Base-by-base conservation (phyloP, 2,797 vertebrate species). In the Urosaurus nigricauda region DNA sequence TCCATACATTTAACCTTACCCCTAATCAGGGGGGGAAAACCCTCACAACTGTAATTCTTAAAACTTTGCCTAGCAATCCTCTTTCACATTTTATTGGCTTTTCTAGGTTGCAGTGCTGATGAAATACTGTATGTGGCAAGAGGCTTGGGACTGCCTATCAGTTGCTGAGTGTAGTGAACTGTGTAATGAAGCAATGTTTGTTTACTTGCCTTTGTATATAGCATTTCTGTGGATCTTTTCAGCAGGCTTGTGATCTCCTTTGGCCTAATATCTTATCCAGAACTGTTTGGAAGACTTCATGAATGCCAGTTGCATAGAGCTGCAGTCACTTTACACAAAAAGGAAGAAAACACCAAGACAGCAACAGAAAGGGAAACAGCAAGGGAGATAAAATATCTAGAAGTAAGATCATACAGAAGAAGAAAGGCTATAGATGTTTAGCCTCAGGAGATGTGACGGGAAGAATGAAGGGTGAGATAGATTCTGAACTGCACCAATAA, bases 171-270 rank as follows among this genome's bases (percentile, higher is more conserved):
- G 93, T 92, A 94, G 86, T 85, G 88, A 94, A 93, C 93, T 95
- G 92, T 95, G 93, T 94, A 95, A 96, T 93, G 70, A 94, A 96
- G 89, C 91, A 93, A 73, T 73, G 84, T 91, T 94, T 95, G 93
- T 92, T 94, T 95, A 71, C 87, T 94, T 92, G 82, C 73, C 88
- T 92, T 92, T 90, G 87, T 90, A 58, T 74, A 32, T n/a, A 77
- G 89, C 73, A n/a, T 51, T 94, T 92, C 91, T 92, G 85, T 89
- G 93, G 93, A 90, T 80, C 70, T 93, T 90, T 81, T 70, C 73
- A 89, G 24, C 16, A 83, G 63, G 71, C 90, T 77, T 17, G 11
- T 35, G 56, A 86, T 92, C 94, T 75, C 9, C 92, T 90, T 90
- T 87, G 60, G 79, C 71, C 93, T 90, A 37, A 53, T 75, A n/a